phyloP scores from a whole-genome alignment of 92 coral and sea anemone genomes.

The Porites divaricata region DNA sequence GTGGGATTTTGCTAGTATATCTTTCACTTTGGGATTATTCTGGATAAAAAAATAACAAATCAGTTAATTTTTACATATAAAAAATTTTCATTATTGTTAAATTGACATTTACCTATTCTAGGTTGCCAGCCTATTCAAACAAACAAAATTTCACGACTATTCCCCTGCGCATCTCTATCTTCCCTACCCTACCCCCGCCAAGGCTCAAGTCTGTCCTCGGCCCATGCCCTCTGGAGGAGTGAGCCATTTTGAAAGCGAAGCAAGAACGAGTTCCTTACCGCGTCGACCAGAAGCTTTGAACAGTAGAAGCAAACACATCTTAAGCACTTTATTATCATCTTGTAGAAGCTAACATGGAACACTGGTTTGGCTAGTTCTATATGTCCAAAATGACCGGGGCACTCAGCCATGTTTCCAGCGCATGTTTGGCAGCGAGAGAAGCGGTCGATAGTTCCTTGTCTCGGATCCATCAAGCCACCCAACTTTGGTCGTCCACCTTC shows the following conservation, averaged over 20 bases:
- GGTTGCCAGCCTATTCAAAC: too few relatives aligned
- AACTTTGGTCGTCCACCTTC: conserved; percentile 98
- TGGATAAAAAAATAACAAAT: conserved; percentile 15
- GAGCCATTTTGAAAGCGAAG: conserved; percentile 23
- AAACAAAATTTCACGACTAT: too few relatives aligned
- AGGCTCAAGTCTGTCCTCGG: conserved; percentile 3
- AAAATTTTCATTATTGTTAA: too few relatives aligned
- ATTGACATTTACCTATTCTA: too few relatives aligned
- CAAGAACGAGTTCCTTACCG: conserved; percentile 64
- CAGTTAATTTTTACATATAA: neutral
- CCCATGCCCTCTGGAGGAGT: conserved; percentile 31
- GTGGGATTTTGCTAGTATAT: conserved; percentile 79
- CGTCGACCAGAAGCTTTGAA: conserved; percentile 95
- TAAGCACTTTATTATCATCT: conserved; percentile 85
- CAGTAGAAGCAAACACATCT: conserved; percentile 99
- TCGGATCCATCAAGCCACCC: conserved; percentile 99
- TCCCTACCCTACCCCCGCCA: conserved; percentile 41
- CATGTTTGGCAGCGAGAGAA: conserved; percentile 99
- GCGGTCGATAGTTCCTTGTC: conserved; percentile 99
- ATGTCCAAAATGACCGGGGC: conserved; percentile 99
- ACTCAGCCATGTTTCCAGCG: conserved; percentile 98
- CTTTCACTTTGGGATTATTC: conserved; percentile 96
- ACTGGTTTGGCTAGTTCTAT: conserved; percentile 98
- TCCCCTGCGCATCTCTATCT: too few relatives aligned
- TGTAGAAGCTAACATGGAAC: conserved; percentile 90